Evolutionary conservation across 2,888 invertebrate genomes (phyloP).

Genomic region (Pogonocherus hispidulus): DNA sequence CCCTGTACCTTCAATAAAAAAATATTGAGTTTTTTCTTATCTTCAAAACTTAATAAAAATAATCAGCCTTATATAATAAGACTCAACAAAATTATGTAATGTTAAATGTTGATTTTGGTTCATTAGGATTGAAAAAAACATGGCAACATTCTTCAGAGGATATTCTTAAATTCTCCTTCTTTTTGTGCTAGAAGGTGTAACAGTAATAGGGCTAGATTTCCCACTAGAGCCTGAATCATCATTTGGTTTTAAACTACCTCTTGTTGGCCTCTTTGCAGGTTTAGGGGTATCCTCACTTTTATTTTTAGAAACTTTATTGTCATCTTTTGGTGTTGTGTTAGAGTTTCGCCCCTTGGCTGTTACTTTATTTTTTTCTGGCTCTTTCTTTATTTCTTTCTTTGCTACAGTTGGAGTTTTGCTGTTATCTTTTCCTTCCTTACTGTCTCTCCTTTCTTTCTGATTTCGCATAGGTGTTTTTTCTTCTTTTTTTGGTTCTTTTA

Average conservation of each 20-base stretch:
- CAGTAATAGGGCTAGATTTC: constrained; percentile 66
- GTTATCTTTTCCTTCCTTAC: constrained; percentile 61
- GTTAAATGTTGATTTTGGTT: too few relatives aligned
- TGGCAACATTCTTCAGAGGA: too few relatives aligned
- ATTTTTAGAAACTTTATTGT: constrained; percentile 56
- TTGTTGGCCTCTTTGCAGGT: constrained; percentile 65
- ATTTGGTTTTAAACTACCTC: constrained; percentile 67
- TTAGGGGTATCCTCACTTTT: constrained; percentile 63
- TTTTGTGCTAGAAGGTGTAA: constrained; percentile 58
- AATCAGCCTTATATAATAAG: too few relatives aligned
- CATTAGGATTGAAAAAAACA: too few relatives aligned
- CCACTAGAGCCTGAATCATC: constrained; percentile 66
- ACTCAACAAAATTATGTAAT: too few relatives aligned
- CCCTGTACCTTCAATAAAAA: too few relatives aligned
- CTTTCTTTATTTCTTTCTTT: constrained; percentile 65
- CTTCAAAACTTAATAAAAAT: too few relatives aligned
- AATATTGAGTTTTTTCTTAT: too few relatives aligned
- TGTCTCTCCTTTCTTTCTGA: constrained; percentile 62
- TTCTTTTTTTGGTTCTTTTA: constrained; percentile 58
- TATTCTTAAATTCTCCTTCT: constrained; percentile 60
- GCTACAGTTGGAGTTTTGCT: constrained; percentile 52
- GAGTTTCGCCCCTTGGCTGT: constrained; percentile 54
- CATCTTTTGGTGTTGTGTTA: constrained; percentile 48
- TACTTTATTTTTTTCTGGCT: constrained; percentile 60
- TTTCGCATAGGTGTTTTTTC: constrained; percentile 59